These are phyloP conservation scores for Gymnothorax reevesii DNA, from an alignment of 2,797 vertebrate genomes.

Conservation along the genomic window DNA sequence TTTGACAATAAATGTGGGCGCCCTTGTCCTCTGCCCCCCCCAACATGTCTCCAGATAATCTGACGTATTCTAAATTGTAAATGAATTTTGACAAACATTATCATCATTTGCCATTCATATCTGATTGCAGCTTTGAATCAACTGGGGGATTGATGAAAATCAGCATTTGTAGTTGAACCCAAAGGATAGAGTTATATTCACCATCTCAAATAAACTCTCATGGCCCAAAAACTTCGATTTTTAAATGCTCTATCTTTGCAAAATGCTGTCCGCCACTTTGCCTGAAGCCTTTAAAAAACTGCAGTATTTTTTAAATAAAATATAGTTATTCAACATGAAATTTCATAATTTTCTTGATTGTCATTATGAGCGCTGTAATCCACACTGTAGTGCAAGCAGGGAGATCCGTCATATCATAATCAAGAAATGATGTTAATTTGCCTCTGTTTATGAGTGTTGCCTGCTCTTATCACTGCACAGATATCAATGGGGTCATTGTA, in stretches of 20 bases:
- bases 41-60: constrained; percentile 92
- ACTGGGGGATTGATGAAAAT: not conserved
- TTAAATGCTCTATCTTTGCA: not conserved
- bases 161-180: not conserved
- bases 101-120: constrained; percentile 6
- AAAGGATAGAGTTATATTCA: not conserved
- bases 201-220: not conserved
- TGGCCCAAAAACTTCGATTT: not conserved
- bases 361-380: no score
- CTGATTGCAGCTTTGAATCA: constrained; percentile 4
- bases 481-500: no score
- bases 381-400: no score
- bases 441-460: no score
- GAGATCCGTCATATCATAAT: no score
- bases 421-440: no score
- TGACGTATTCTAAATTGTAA: not conserved
- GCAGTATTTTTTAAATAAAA: not conserved
- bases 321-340: not conserved
- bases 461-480: no score
- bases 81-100: no score
- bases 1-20: constrained; percentile 86
- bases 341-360: no score
- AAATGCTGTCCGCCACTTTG: not conserved
- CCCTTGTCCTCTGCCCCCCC: constrained; percentile 89
- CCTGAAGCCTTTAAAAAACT: no score